Evolutionary conservation across 2,888 invertebrate species (phyloP), one percentile per base, ranked within the genome.

Genomic region (Drosophila macrospina): DNA sequence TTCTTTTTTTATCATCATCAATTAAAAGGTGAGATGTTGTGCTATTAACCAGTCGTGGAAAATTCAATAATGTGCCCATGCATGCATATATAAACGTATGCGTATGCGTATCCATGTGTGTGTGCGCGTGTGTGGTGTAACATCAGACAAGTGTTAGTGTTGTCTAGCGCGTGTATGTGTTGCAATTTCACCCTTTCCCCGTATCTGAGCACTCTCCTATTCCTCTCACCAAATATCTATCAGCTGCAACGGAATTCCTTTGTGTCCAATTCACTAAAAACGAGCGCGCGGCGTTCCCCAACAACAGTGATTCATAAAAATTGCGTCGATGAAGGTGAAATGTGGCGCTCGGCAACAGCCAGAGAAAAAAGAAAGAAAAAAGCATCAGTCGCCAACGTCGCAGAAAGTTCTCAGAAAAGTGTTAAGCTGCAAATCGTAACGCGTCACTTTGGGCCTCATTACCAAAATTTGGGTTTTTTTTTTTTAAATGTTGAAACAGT

Each of bases 51-150:
- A 74, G 42, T 42, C 50, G 66, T 84, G 89, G 76, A 89, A 82
- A 82, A 87, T 88, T 81, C 82, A 87, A 82, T 82, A 82, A 80
- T 69, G 62, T 80, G 81, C 81, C 66, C 74, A 69, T 47, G 32
- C 41, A 62, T 50, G 28, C 34, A 47, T 44, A 41, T 47, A 24
- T 6, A 37, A 30, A 16, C 44, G 48, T 54, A 37, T 34, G 13
- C 44, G 48, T 54, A 52, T 78, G 24, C 26, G 32, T 34, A 13
- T 52, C 32, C 32, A 39, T 48, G 15, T 54, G 37, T 54, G 37
- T 48, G 86, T 61, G 59, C 50, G 82, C 62, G 68, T 39, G 86
- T 85, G 79, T 85, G 68, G 26, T 80, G 84, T 84, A 80, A 80
- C 67, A 57, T 42, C 50, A 51, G 54, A 41, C 47, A 77, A 65